A percentile compares a stretch with the other conserved stretches of the same genome.
phyloP scores from a whole-genome alignment of 2,888 invertebrate species.

The Eudemis profundana region DNA sequence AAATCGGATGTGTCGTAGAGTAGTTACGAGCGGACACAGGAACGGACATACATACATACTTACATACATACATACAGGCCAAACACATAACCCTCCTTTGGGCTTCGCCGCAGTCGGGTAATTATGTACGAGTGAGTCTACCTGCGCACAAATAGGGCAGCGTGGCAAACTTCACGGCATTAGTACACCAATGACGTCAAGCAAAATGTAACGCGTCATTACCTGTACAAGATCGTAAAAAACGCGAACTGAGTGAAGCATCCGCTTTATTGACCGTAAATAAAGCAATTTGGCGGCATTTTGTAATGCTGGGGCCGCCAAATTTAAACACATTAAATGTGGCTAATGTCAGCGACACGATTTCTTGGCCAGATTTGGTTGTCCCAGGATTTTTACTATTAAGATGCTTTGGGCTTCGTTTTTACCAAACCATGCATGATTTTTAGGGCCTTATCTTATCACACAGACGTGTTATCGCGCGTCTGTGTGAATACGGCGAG shows the following conservation, averaged over 20 bases:
- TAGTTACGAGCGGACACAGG: too few relatives aligned
- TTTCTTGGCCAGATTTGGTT: neutral
- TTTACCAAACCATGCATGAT: too few relatives aligned
- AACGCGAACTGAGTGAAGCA: constrained; percentile 38
- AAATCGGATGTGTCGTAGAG: too few relatives aligned
- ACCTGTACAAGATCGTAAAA: constrained; percentile 41
- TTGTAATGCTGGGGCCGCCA: constrained; percentile 33
- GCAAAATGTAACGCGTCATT: constrained; percentile 21
- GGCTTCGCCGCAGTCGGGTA: too few relatives aligned
- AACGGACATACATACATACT: too few relatives aligned
- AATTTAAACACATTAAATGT: constrained; percentile 37
- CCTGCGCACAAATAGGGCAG: neutral
- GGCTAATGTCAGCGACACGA: constrained; percentile 33
- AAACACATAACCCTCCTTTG: too few relatives aligned
- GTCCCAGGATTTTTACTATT: neutral
- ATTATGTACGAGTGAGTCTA: too few relatives aligned
- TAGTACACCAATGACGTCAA: constrained; percentile 33
- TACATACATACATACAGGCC: too few relatives aligned
- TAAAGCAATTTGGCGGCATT: constrained; percentile 44
- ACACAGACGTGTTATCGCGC: too few relatives aligned
- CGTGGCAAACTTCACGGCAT: constrained; percentile 7
- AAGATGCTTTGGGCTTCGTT: too few relatives aligned
- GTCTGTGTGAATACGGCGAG: too few relatives aligned
- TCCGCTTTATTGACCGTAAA: constrained; percentile 45
- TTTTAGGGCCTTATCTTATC: too few relatives aligned